Evolutionary conservation across 2,888 invertebrate genomes (phyloP), one percentile per base, ranked within the genome.

Genomic region (Cyrtodaria siliqua): DNA sequence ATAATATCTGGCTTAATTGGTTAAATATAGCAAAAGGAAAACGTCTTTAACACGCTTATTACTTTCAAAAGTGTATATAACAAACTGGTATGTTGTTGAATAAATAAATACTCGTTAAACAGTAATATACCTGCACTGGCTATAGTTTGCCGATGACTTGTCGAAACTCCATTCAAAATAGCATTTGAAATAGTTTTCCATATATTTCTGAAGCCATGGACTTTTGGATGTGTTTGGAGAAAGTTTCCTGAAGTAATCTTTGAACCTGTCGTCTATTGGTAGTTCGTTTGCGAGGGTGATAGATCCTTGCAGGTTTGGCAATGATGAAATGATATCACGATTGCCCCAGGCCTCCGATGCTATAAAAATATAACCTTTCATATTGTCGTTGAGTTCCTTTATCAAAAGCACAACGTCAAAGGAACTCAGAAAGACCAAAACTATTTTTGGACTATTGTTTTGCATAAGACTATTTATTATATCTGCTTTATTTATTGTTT

Each of bases 301-400:
- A 1, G 71, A 33, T 24, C 64, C 71, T 44, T 59, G 42, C 16
- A 72, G 26, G 24, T 72, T 72, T 8, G n/a, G 44, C 16, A 33
- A 44, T 23, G 50, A 52, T 16, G 53, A 40, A 3, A 72, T n/a
- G 20, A 72, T 64, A 14, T 59, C 59, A 44, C 71, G 38, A 18
- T 59, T 72, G 16, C 71, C 71, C 71, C 71, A 72, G 4, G 38
- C 71, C 50, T 72, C 71, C 3, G 71, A 72, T 24, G 64, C 71
- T 14, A 72, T 40, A 6, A 64, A 53, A 0, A 59, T 53, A 29
- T 59, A 72, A 0, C 64, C 71, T 20, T 40, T 23, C 20, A 59
- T 2, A 9, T 14, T 16, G 6, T 50, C 52, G 14, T 70, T 57
- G n/a, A 72, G 50, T 9, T 23, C 20, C n/a, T 27, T 26, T n/a